Evolutionary conservation across 2,113 vertebrate species (phyloP).

Genomic region (Leptosomus discolor): DNA sequence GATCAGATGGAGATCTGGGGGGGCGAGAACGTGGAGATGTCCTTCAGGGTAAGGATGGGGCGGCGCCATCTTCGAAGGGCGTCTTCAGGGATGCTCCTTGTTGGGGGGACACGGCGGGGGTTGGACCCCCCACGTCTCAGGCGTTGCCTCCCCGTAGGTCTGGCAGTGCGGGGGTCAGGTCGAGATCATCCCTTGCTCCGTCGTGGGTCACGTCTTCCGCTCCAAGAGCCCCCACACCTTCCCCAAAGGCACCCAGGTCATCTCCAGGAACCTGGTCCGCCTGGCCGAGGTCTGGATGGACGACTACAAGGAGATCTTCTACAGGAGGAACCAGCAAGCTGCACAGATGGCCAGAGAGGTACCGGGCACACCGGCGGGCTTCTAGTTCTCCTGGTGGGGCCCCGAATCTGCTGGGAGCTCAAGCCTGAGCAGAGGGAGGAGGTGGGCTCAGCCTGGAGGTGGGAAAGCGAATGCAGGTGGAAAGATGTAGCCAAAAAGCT

Average conservation of each 20-base stretch:
- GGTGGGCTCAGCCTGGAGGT: background rate
- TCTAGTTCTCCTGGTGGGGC: rapidly evolving
- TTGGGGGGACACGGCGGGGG: rapidly evolving
- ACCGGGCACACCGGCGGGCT: rapidly evolving
- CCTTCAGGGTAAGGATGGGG: slow-evolving; percentile 86
- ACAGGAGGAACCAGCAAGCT: slow-evolving; percentile 87
- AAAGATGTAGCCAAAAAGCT: background rate
- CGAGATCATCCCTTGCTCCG: slow-evolving; percentile 94
- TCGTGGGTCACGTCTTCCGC: slow-evolving; percentile 95
- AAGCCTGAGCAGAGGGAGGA: background rate
- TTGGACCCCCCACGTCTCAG: background rate
- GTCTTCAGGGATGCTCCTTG: background rate
- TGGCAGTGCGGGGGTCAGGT: slow-evolving; percentile 94
- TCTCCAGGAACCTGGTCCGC: slow-evolving; percentile 93
- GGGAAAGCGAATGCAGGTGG: background rate
- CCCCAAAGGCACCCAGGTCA: slow-evolving; percentile 91
- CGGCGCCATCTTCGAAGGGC: background rate
- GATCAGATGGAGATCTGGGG: slow-evolving; percentile 99
- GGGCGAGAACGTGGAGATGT: slow-evolving; percentile 98
- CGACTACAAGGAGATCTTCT: slow-evolving; percentile 88
- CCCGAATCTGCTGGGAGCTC: background rate
- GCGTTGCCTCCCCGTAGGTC: slow-evolving; percentile 71
- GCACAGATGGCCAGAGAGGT: slow-evolving; percentile 87
- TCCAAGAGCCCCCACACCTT: slow-evolving; percentile 96
- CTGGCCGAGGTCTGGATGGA: slow-evolving; percentile 99